phyloP scores from a whole-genome alignment of 1,140 invertebrate genomes.

The Musca vetustissima region DNA sequence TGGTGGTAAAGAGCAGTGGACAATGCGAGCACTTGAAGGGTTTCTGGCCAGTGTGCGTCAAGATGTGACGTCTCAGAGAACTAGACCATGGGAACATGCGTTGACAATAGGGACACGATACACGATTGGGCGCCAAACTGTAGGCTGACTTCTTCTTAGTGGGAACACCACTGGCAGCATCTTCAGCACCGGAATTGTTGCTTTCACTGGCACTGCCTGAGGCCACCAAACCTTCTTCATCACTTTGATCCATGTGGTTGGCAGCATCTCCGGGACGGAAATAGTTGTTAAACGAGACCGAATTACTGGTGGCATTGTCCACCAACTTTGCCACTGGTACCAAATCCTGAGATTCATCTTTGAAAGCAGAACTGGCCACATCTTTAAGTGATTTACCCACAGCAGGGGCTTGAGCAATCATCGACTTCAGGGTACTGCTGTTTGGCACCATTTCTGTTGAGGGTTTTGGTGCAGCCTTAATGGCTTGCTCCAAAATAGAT shows the following conservation, averaged over 20 bases:
- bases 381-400: constrained; percentile 51
- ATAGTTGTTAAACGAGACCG: constrained; percentile 63
- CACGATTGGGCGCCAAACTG: constrained; percentile 89
- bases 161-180: constrained; percentile 59
- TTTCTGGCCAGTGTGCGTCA: constrained; percentile 94
- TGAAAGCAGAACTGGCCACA: constrained; percentile 52
- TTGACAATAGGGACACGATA: constrained; percentile 87
- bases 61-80: constrained; percentile 86
- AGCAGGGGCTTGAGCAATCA: constrained; percentile 52
- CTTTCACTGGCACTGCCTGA: constrained; percentile 73
- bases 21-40: constrained; percentile 93
- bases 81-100: constrained; percentile 95
- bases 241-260: constrained; percentile 61
- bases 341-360: constrained; percentile 64
- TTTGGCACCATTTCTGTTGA: constrained; percentile 6
- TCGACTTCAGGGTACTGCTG: constrained; percentile 40
- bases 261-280: constrained; percentile 58
- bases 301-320: constrained; percentile 75
- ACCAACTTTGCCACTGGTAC: constrained; percentile 75
- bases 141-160: constrained; percentile 88
- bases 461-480: constrained; percentile 53
- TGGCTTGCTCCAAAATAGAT: constrained; percentile 59
- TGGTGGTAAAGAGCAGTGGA: constrained; percentile 90
- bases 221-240: constrained; percentile 73
- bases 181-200: constrained; percentile 79